Evolutionary conservation across 2,113 vertebrate species (phyloP).

Genomic region (Macquaria australasica): DNA sequence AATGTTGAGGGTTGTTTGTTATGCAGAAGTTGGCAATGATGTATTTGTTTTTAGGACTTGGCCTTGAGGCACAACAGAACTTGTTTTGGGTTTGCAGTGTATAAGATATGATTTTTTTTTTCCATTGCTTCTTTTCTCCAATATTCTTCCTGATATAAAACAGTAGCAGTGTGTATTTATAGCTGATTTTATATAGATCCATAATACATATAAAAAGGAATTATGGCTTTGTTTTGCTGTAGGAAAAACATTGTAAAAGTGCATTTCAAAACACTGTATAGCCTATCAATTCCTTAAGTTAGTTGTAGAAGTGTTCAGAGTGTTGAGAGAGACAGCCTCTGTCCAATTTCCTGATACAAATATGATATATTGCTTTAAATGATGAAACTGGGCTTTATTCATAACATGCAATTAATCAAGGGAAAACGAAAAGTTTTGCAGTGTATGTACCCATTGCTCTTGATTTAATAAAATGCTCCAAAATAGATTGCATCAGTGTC

Average conservation of each 20-base stretch:
- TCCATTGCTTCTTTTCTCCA: background rate
- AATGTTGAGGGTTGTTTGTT: background rate
- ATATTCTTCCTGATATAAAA: background rate
- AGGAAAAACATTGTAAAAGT: background rate
- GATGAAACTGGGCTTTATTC: background rate
- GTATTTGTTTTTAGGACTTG: no score
- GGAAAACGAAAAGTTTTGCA: background rate
- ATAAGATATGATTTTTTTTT: background rate
- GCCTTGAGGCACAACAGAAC: background rate
- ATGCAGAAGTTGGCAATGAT: background rate
- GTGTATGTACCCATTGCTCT: background rate
- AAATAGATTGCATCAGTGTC: background rate
- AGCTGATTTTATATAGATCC: background rate
- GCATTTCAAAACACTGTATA: background rate
- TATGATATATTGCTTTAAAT: background rate
- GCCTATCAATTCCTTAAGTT: no score
- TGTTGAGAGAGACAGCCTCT: background rate
- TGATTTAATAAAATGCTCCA: background rate
- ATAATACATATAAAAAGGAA: background rate
- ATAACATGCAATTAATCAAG: background rate
- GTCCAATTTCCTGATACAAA: background rate
- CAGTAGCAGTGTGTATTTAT: background rate
- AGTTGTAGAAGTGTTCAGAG: background rate
- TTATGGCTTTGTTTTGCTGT: background rate
- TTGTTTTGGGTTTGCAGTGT: background rate